Evolutionary conservation across 2,888 invertebrate genomes (phyloP).

Genomic region (Hypercompe scribonia): DNA sequence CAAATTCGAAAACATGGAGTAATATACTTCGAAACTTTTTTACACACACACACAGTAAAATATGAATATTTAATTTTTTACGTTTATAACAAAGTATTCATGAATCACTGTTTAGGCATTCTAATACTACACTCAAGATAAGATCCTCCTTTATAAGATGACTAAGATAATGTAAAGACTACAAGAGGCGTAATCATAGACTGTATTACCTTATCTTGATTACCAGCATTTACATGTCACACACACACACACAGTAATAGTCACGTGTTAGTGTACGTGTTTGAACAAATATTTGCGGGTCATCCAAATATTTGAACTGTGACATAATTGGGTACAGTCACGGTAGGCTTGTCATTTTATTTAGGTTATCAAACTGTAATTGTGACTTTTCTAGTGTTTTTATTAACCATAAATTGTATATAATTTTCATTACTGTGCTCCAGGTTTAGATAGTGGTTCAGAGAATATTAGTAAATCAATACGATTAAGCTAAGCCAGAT

Average conservation of each 20-base stretch:
- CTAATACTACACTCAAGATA: constrained; percentile 1
- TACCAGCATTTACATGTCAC: not conserved
- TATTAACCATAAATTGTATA: not conserved
- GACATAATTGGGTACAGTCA: constrained; percentile 12
- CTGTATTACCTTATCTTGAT: constrained; percentile 11
- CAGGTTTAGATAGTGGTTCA: not conserved
- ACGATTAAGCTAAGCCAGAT: not conserved
- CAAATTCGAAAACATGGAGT: too few species aligned
- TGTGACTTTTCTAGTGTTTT: not conserved
- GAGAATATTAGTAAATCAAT: not conserved
- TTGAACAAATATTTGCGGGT: constrained; percentile 12
- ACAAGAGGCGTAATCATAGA: not conserved
- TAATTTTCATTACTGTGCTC: not conserved
- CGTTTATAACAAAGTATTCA: constrained; percentile 1
- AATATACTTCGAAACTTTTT: not conserved
- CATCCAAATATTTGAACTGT: constrained; percentile 19
- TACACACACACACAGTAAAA: not conserved
- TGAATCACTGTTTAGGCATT: constrained; percentile 9
- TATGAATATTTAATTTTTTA: not conserved
- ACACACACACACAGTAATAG: constrained; percentile 3
- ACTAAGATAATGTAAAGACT: not conserved
- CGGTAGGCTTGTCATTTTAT: not conserved
- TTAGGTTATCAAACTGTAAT: not conserved
- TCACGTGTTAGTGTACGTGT: not conserved
- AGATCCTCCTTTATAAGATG: not conserved